phyloP scores from a whole-genome alignment of 2,797 vertebrate species.

The Rhinoraja longicauda region DNA sequence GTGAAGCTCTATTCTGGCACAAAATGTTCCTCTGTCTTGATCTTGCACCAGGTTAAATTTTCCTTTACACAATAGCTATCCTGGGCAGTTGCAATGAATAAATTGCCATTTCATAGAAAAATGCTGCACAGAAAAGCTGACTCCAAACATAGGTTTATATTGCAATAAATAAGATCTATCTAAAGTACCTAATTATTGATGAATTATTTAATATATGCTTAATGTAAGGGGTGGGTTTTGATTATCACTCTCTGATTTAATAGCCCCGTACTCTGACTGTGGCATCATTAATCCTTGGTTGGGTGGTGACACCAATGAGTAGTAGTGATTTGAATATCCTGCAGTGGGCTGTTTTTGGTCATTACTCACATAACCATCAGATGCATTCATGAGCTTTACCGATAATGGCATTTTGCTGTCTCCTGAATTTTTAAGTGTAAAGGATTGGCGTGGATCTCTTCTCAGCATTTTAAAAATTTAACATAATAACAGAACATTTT shows the following conservation, averaged over 20 bases:
- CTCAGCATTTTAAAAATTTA: background rate
- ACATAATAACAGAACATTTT: background rate
- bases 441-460: background rate
- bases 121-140: background rate
- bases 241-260: background rate
- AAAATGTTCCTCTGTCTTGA: background rate
- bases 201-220: background rate
- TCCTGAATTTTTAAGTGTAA: background rate
- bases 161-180: background rate
- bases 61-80: background rate
- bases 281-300: background rate
- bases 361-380: background rate
- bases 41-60: background rate
- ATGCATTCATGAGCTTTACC: background rate
- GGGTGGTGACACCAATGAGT: background rate
- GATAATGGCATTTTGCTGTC: background rate
- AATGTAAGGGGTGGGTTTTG: background rate
- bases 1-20: background rate
- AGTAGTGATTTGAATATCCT: background rate
- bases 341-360: background rate
- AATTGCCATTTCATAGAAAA: no score
- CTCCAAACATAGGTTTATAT: background rate
- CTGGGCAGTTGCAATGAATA: background rate
- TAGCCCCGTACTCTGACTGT: background rate
- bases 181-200: constrained; percentile 17